phyloP scores from a whole-genome alignment of 2,113 vertebrate species.

The Bubo scandiacus region DNA sequence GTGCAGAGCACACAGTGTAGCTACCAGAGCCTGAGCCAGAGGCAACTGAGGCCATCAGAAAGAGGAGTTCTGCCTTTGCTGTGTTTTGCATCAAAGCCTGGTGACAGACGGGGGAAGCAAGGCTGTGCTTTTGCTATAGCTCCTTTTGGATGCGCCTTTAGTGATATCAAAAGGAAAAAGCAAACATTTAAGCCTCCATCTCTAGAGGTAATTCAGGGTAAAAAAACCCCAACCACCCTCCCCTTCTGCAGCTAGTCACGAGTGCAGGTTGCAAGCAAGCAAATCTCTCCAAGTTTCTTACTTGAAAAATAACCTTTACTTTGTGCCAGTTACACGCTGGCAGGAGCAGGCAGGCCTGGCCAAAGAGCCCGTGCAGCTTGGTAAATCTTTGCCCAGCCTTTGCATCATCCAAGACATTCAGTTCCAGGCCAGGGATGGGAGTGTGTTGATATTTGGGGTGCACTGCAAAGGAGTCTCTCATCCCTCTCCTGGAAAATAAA shows the following conservation, averaged over 20 bases:
- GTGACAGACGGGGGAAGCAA: accelerated
- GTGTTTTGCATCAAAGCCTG: accelerated
- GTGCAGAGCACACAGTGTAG: not conserved
- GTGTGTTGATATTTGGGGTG: not conserved
- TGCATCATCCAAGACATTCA: accelerated
- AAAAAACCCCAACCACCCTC: not conserved
- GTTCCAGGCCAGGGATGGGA: not conserved
- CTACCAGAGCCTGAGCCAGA: not conserved
- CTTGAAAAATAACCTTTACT: not conserved
- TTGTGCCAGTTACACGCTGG: not conserved
- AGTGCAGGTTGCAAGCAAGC: not conserved
- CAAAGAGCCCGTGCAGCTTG: not conserved
- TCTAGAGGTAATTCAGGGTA: not conserved
- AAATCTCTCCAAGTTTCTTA: not conserved
- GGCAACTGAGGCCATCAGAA: accelerated
- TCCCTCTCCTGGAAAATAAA: not conserved
- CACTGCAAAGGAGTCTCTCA: not conserved
- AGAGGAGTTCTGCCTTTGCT: not conserved
- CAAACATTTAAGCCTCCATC: not conserved
- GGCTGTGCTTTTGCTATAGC: accelerated
- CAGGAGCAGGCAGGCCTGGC: not conserved
- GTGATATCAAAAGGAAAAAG: not conserved
- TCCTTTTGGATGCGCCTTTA: not conserved
- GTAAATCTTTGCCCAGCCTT: not conserved
- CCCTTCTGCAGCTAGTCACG: not conserved